Percentiles rank a stretch among this genome's conserved stretches.
Evolutionary conservation across 1,140 invertebrate species (phyloP).

Genomic region (Drosophila miranda): DNA sequence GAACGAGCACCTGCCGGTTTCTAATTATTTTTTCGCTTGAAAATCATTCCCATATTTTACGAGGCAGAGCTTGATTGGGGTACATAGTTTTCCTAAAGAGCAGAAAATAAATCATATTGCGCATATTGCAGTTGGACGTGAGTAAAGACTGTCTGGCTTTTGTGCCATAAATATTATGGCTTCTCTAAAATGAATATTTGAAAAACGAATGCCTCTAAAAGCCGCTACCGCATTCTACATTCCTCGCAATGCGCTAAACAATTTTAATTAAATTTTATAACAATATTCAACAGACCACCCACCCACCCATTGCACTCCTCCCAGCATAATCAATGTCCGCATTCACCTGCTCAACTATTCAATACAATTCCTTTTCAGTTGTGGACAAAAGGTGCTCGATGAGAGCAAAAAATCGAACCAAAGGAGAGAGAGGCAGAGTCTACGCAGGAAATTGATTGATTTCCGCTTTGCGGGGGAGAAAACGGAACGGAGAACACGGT

Average conservation of each 20-base stretch:
- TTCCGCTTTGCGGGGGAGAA: conserved; percentile 41
- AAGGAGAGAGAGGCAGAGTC: conserved; percentile 44
- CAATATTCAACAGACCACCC: not conserved
- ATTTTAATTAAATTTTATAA: conserved; percentile 46
- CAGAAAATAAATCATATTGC: too few relatives aligned
- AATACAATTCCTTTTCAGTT: conserved; percentile 24
- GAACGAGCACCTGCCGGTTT: too few relatives aligned
- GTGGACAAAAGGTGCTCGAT: too few relatives aligned
- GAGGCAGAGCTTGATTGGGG: too few relatives aligned
- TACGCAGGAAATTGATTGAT: conserved; percentile 79
- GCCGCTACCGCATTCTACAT: conserved; percentile 8
- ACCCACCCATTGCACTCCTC: not conserved
- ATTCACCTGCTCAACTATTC: conserved; percentile 22
- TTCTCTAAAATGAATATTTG: conserved; percentile 1
- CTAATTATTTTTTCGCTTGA: too few relatives aligned
- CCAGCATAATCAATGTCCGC: conserved; percentile 21
- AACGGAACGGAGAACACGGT: conserved; percentile 41
- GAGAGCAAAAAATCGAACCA: conserved; percentile 13
- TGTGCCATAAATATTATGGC: too few relatives aligned
- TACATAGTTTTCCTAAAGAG: too few relatives aligned
- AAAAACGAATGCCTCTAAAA: conserved; percentile 16
- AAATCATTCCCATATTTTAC: too few relatives aligned
- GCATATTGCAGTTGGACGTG: too few relatives aligned
- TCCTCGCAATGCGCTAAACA: not conserved
- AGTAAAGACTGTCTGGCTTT: too few relatives aligned